These are phyloP conservation scores for Lamellibrachia satsuma DNA, from an alignment of 2,888 invertebrate species.

Conservation along the genomic window DNA sequence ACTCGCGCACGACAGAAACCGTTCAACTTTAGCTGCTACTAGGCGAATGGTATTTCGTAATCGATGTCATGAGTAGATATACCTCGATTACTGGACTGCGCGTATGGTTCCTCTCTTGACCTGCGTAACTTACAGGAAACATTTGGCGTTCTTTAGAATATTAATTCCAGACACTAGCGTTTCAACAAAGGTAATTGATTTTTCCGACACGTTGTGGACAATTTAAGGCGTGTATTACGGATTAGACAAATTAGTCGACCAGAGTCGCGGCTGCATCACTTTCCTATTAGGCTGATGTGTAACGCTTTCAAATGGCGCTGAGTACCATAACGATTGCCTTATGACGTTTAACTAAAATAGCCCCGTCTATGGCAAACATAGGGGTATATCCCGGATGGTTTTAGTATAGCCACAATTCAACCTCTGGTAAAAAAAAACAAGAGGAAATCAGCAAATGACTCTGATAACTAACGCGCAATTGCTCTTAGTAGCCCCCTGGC, in stretches of 20 bases:
- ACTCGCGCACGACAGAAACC: not conserved
- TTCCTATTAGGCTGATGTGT: not conserved
- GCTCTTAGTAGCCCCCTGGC: too few species aligned
- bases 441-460: too few species aligned
- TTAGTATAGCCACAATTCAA: too few species aligned
- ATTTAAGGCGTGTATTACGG: not conserved
- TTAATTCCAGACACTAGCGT: too few species aligned
- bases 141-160: not conserved
- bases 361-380: too few species aligned
- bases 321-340: too few species aligned
- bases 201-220: not conserved
- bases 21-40: not conserved
- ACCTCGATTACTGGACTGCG: not conserved
- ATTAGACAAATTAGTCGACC: not conserved
- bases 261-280: not conserved
- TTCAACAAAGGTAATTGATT: not conserved
- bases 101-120: not conserved
- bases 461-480: too few species aligned
- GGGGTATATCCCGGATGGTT: too few species aligned
- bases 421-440: too few species aligned
- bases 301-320: not conserved
- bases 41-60: slow-evolving; percentile 5
- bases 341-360: too few species aligned
- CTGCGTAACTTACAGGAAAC: not conserved
- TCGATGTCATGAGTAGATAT: not conserved